Conservation (phyloP, 2,113 vertebrate species). For the Litocranius walleri region DNA sequence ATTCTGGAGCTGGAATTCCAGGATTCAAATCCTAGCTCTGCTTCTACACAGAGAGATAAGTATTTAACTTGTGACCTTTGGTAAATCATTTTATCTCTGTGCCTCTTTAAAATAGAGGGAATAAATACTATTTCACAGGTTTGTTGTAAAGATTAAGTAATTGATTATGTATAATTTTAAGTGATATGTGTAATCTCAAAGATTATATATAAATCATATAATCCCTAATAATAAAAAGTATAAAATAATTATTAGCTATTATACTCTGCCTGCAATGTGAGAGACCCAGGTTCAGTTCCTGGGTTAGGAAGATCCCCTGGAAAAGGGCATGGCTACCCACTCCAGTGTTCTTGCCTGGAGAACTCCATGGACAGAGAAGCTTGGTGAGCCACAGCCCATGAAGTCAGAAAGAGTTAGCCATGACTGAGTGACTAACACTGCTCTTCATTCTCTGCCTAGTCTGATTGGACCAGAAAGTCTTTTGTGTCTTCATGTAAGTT, state of each 20-base stretch:
- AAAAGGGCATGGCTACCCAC: neutral
- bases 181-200: neutral
- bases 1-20: neutral
- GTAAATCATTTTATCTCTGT: neutral
- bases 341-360: neutral
- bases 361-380: neutral
- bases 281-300: neutral
- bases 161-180: neutral
- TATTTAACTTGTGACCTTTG: neutral
- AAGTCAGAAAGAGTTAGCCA: neutral
- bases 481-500: neutral
- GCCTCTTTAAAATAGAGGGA: neutral
- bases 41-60: neutral
- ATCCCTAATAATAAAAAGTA: neutral
- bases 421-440: neutral
- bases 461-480: neutral
- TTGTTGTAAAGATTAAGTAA: constrained; percentile 11
- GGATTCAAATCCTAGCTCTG: neutral
- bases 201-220: neutral
- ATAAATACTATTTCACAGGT: neutral
- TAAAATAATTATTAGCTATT: neutral
- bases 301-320: neutral
- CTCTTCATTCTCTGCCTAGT: neutral
- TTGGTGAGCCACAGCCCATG: neutral
- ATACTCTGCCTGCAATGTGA: neutral